These are phyloP conservation scores for Petrolisthes cinctipes DNA, from an alignment of 2,888 invertebrate species.

Conservation along the genomic window DNA sequence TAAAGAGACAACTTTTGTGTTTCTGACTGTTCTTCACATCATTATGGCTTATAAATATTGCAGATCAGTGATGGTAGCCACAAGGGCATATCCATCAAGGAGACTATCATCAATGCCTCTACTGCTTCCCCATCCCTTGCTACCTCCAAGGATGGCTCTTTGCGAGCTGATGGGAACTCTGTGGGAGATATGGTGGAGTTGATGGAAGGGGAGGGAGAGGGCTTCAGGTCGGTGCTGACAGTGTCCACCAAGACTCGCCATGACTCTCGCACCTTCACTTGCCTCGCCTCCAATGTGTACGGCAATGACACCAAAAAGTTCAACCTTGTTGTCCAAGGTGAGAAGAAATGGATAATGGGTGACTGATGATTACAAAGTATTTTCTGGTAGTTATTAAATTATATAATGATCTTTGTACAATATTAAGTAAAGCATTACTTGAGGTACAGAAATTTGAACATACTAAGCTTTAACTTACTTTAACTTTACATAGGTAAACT, in stretches of 20 bases:
- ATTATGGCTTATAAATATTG: neutral
- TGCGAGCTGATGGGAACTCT: neutral
- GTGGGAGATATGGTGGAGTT: neutral
- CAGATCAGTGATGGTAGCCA: neutral
- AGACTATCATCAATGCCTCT: constrained; percentile 38
- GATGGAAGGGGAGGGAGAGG: constrained; percentile 36
- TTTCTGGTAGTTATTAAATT: no score
- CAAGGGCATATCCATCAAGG: constrained; percentile 25
- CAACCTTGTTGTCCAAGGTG: constrained; percentile 59
- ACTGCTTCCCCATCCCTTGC: constrained; percentile 34
- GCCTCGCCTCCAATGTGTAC: constrained; percentile 60
- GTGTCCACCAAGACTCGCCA: constrained; percentile 45
- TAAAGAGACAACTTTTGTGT: no score
- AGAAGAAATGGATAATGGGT: neutral
- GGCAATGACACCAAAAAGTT: constrained; percentile 61
- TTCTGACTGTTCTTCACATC: no score
- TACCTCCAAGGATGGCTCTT: neutral
- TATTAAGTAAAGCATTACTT: neutral
- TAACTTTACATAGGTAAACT: no score
- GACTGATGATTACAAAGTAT: no score
- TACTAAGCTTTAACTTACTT: neutral
- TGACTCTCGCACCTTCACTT: constrained; percentile 50
- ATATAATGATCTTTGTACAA: neutral
- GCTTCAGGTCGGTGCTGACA: constrained; percentile 36
- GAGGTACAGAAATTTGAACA: neutral